Conservation (phyloP, 2,113 vertebrate species). For the Syngnathus floridae region DNA sequence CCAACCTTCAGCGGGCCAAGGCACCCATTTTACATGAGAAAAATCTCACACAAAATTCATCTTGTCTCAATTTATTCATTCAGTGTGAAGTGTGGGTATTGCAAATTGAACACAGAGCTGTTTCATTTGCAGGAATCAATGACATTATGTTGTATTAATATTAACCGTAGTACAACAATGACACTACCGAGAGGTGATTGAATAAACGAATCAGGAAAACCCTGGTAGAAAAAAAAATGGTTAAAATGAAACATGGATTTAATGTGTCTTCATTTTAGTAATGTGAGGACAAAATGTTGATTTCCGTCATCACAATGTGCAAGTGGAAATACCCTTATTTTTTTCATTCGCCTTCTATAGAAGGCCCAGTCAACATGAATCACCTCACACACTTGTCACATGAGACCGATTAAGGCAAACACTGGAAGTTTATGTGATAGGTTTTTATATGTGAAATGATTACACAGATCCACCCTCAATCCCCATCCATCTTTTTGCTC, state of each 20-base stretch:
- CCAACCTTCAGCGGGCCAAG: not conserved
- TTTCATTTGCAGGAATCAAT: too few species aligned
- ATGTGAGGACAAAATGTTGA: slow-evolving; percentile 3
- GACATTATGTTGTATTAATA: not conserved
- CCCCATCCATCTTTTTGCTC: slow-evolving; percentile 49
- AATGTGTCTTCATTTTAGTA: slow-evolving; percentile 4
- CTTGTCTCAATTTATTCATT: not conserved
- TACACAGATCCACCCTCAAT: slow-evolving; percentile 6
- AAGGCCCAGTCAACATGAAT: slow-evolving; percentile 41
- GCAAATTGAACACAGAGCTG: not conserved
- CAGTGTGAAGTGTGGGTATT: not conserved
- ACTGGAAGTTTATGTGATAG: slow-evolving; percentile 91
- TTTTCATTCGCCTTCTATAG: slow-evolving; percentile 12
- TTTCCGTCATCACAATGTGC: not conserved
- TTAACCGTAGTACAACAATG: not conserved
- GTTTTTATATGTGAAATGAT: slow-evolving; percentile 88
- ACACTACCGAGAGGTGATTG: not conserved
- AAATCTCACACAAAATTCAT: not conserved
- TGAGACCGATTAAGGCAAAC: slow-evolving; percentile 72
- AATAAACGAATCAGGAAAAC: not conserved
- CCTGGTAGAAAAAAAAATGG: not conserved
- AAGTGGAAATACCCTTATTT: slow-evolving; percentile 23
- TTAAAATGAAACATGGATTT: not conserved
- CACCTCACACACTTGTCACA: slow-evolving; percentile 54
- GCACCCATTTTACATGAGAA: not conserved